Conservation (phyloP, 2,113 vertebrate genomes). For the Muntiacus reevesi region DNA sequence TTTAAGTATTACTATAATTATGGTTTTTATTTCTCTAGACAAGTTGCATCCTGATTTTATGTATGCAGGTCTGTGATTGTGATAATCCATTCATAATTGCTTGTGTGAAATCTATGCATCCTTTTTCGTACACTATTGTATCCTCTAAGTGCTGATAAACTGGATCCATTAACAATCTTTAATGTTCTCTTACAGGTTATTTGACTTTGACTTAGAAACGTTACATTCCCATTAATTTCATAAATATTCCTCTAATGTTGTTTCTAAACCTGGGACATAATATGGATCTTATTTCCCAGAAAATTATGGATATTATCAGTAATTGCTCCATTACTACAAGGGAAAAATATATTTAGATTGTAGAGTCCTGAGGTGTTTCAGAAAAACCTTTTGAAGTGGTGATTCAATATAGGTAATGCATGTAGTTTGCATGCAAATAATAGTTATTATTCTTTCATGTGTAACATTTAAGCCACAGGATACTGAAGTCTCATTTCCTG, state of each 20-base stretch:
- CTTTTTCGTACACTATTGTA: not conserved
- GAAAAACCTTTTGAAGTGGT: conserved; percentile 43
- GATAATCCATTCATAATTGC: conserved; percentile 35
- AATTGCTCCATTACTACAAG: conserved; percentile 60
- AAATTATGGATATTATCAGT: conserved; percentile 65
- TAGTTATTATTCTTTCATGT: conserved; percentile 42
- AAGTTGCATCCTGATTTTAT: not conserved
- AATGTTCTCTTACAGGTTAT: conserved; percentile 30
- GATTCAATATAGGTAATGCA: conserved; percentile 54
- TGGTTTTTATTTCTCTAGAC: not conserved
- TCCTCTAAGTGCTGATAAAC: conserved; percentile 29
- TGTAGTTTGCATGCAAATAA: conserved; percentile 65
- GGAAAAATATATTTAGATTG: conserved; percentile 47
- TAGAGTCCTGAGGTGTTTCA: conserved; percentile 15
- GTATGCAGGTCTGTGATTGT: not conserved
- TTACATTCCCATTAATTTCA: conserved; percentile 27
- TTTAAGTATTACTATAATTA: conserved; percentile 7
- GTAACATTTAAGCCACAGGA: conserved; percentile 51
- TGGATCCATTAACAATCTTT: conserved; percentile 37
- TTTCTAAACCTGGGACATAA: conserved; percentile 35
- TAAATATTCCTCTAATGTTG: conserved; percentile 44
- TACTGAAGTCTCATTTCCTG: conserved; percentile 40
- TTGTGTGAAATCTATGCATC: conserved; percentile 1
- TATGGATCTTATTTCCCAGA: conserved; percentile 40
- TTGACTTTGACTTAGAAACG: conserved; percentile 56